A percentile compares a stretch with the other conserved stretches of the same genome.
phyloP scores from a whole-genome alignment of 2,888 invertebrate genomes.

The Melanophora roralis region DNA sequence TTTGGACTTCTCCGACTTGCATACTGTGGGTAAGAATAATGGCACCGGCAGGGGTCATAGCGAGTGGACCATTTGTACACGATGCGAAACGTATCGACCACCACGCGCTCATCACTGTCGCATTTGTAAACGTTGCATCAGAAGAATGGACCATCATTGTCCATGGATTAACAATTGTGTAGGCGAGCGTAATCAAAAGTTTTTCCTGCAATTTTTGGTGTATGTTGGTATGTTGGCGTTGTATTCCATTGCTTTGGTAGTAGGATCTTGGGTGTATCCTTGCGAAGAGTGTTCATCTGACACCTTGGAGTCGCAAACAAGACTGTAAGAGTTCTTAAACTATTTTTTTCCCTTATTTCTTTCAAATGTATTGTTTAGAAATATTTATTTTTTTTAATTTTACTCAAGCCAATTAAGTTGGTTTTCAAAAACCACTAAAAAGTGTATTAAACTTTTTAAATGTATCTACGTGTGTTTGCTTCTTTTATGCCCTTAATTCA shows the following conservation, averaged over 20 bases:
- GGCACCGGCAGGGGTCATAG: conserved; percentile 79
- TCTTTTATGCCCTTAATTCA: too few relatives aligned
- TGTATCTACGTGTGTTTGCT: too few relatives aligned
- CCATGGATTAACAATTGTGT: conserved; percentile 97
- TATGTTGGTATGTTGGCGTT: conserved; percentile 84
- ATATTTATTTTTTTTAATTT: too few relatives aligned
- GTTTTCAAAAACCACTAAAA: too few relatives aligned
- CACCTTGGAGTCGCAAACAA: conserved; percentile 82
- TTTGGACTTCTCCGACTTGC: conserved; percentile 89
- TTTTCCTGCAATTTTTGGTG: conserved; percentile 91
- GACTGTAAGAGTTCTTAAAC: conserved; percentile 81
- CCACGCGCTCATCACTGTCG: conserved; percentile 93
- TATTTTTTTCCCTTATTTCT: too few relatives aligned
- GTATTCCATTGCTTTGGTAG: conserved; percentile 84
- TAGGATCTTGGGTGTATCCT: conserved; percentile 84
- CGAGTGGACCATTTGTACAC: conserved; percentile 79
- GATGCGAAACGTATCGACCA: conserved; percentile 89
- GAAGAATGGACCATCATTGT: conserved; percentile 82
- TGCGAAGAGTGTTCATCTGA: conserved; percentile 82
- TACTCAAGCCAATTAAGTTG: too few relatives aligned
- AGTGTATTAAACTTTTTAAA: too few relatives aligned
- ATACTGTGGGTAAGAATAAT: conserved; percentile 79
- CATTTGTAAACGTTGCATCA: conserved; percentile 89
- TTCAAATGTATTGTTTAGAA: too few relatives aligned
- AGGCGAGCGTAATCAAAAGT: conserved; percentile 94